Evolutionary conservation across 2,888 invertebrate species (phyloP).

Genomic region (Loripinus fragilis): DNA sequence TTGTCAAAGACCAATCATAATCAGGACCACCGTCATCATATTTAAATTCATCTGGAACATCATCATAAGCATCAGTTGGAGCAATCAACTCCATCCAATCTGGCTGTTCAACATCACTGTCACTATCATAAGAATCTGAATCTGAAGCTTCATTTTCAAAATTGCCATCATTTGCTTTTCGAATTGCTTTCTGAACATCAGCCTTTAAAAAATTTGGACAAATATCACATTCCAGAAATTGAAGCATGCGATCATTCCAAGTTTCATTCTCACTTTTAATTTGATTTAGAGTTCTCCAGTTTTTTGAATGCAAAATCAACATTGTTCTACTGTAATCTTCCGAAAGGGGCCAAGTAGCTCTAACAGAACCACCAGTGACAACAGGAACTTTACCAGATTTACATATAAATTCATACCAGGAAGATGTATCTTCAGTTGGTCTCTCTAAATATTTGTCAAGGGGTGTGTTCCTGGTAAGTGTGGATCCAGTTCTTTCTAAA

Average conservation of each 20-base stretch:
- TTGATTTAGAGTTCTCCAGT: slow-evolving; percentile 33
- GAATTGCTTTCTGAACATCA: background rate
- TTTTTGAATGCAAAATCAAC: slow-evolving; percentile 38
- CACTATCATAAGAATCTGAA: background rate
- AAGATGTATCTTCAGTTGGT: background rate
- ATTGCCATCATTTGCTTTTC: background rate
- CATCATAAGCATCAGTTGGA: background rate
- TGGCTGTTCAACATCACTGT: background rate
- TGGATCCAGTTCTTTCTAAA: slow-evolving; percentile 21
- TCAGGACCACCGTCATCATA: background rate
- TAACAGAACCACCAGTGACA: slow-evolving; percentile 3
- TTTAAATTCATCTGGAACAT: background rate
- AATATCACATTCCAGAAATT: background rate
- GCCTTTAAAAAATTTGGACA: background rate
- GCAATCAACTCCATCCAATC: background rate
- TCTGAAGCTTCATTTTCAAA: background rate
- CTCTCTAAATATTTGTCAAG: slow-evolving; percentile 37
- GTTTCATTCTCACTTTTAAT: slow-evolving; percentile 51
- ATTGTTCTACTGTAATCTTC: slow-evolving; percentile 54
- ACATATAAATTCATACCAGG: background rate
- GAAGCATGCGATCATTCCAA: background rate
- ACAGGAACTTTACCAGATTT: background rate
- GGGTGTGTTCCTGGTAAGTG: slow-evolving; percentile 30
- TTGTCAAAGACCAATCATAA: background rate
- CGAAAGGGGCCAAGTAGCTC: slow-evolving; percentile 57